Evolutionary conservation across 2,797 vertebrate species (phyloP).

Genomic region (Yasuhikotakia modesta): DNA sequence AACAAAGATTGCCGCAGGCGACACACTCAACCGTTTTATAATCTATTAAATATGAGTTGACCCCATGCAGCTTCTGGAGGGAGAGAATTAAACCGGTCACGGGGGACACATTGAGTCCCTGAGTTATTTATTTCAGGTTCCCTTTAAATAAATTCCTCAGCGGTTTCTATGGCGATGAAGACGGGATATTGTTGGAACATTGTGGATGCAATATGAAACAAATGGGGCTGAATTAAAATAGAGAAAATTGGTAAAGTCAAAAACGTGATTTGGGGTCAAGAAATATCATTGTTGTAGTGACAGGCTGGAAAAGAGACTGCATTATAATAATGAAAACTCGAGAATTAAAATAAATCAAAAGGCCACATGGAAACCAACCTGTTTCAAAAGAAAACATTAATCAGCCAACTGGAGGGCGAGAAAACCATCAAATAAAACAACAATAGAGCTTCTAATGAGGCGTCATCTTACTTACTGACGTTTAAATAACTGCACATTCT

Average conservation of each 20-base stretch:
- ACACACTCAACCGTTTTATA: background rate
- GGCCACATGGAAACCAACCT: background rate
- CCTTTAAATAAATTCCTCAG: slow-evolving; percentile 33
- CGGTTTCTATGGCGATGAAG: background rate
- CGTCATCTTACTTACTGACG: background rate
- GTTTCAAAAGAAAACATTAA: background rate
- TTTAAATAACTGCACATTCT: background rate
- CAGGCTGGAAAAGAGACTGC: background rate
- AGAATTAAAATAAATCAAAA: background rate
- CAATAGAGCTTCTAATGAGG: background rate
- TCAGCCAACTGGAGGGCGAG: background rate
- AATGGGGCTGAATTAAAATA: slow-evolving; percentile 3
- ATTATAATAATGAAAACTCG: background rate
- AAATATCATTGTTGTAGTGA: background rate
- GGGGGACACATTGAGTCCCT: slow-evolving; percentile 13
- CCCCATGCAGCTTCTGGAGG: slow-evolving; percentile 35
- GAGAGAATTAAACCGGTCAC: slow-evolving; percentile 24
- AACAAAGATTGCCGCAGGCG: slow-evolving; percentile 16
- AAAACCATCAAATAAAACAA: background rate
- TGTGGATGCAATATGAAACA: background rate
- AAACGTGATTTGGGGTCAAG: background rate
- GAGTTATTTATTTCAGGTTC: slow-evolving; percentile 34
- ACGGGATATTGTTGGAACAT: background rate
- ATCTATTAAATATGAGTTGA: slow-evolving; percentile 44
- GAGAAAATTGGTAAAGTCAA: background rate